A percentile compares a stretch with the other conserved stretches of the same genome.
Conservation (phyloP, 2,113 vertebrate species). For the Periophthalmodon schlosseri region DNA sequence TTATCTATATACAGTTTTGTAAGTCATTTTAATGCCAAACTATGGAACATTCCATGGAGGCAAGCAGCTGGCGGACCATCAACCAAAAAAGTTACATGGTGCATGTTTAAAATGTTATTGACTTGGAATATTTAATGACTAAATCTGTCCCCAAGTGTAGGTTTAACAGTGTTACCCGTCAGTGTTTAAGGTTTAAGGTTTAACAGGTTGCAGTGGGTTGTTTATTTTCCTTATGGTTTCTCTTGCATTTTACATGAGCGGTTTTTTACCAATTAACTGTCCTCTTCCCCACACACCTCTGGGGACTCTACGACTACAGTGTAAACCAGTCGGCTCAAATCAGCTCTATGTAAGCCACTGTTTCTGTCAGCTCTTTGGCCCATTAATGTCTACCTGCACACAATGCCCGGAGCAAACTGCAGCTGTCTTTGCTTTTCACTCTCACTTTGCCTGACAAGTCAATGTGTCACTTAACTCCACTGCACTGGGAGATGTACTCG, state of each 20-base stretch:
- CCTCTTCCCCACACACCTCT: background rate
- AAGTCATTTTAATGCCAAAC: no score
- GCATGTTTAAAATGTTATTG: no score
- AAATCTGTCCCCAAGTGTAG: no score
- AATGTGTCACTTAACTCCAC: constrained; percentile 19
- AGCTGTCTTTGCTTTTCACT: constrained; percentile 41
- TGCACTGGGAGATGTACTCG: background rate
- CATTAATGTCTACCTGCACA: constrained; percentile 26
- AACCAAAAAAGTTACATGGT: no score
- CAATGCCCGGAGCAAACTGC: constrained; percentile 39
- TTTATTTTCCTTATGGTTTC: background rate
- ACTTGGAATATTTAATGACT: no score
- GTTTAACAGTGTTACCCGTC: no score
- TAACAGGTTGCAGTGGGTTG: background rate
- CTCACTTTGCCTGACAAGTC: constrained; percentile 15
- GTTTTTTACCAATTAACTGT: constrained; percentile 12
- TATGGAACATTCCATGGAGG: no score
- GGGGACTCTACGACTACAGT: constrained; percentile 19
- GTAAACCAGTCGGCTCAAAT: constrained; percentile 48
- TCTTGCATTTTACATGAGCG: background rate
- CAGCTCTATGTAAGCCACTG: constrained; percentile 32
- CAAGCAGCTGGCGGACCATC: no score
- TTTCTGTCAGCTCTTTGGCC: constrained; percentile 25
- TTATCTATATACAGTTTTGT: no score
- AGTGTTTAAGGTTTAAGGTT: no score